Evolutionary conservation across 2,888 invertebrate species (phyloP).

Genomic region (Campaea margaritaria): DNA sequence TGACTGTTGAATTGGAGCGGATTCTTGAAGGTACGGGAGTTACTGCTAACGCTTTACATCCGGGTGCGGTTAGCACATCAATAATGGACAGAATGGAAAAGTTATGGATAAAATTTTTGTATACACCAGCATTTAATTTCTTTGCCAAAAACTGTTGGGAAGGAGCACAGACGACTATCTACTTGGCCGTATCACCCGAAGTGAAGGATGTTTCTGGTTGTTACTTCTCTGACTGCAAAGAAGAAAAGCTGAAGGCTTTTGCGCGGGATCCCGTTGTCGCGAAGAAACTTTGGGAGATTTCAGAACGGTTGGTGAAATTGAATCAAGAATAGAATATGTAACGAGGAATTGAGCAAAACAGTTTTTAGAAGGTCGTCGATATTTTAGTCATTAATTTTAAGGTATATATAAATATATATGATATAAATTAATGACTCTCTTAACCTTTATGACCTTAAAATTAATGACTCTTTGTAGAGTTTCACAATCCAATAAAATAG

Average conservation of each 20-base stretch:
- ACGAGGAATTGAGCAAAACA: not conserved
- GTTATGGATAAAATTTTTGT: slow-evolving; percentile 54
- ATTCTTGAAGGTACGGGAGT: slow-evolving; percentile 88
- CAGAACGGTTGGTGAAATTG: slow-evolving; percentile 60
- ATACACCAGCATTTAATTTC: slow-evolving; percentile 72
- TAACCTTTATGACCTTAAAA: too few relatives aligned
- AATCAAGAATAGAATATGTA: slow-evolving; percentile 6
- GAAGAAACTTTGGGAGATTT: slow-evolving; percentile 87
- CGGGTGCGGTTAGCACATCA: slow-evolving; percentile 87
- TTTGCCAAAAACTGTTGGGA: slow-evolving; percentile 62
- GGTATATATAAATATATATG: too few relatives aligned
- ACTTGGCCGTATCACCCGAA: slow-evolving; percentile 81
- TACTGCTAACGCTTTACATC: slow-evolving; percentile 92
- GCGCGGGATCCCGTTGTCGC: slow-evolving; percentile 80
- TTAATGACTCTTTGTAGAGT: too few relatives aligned
- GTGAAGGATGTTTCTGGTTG: slow-evolving; percentile 85
- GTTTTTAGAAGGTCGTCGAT: too few relatives aligned
- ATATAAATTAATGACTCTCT: too few relatives aligned
- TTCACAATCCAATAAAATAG: too few relatives aligned
- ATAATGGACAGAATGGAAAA: slow-evolving; percentile 62
- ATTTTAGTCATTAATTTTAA: too few relatives aligned
- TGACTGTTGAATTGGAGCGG: slow-evolving; percentile 88
- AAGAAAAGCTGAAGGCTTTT: slow-evolving; percentile 62
- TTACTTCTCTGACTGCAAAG: slow-evolving; percentile 86
- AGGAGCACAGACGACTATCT: slow-evolving; percentile 83